phyloP scores from a whole-genome alignment of 2,113 vertebrate species.

The Panurus biarmicus region DNA sequence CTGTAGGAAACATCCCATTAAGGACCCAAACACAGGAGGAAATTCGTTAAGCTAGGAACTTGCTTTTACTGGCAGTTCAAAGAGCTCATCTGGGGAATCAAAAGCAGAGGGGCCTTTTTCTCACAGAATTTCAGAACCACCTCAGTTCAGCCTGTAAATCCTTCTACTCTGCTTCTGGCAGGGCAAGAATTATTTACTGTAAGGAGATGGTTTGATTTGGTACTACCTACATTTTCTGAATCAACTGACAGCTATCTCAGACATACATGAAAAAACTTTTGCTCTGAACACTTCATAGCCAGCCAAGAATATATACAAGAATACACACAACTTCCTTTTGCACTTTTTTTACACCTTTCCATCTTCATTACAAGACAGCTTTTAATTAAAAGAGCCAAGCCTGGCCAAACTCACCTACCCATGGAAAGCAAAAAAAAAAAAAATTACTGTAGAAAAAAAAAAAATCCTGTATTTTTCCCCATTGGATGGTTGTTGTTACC shows the following conservation, averaged over 20 bases:
- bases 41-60: not conserved
- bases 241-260: not conserved
- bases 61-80: not conserved
- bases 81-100: not conserved
- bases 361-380: not conserved
- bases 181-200: not conserved
- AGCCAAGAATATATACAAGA: not conserved
- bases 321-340: not conserved
- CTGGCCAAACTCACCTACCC: not conserved
- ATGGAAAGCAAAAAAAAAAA: not conserved
- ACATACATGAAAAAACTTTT: not conserved
- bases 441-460: not conserved
- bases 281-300: not conserved
- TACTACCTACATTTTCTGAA: not conserved
- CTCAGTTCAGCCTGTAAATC: not conserved
- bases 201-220: not conserved
- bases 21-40: not conserved
- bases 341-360: not conserved
- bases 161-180: not conserved
- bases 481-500: not conserved
- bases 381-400: not conserved
- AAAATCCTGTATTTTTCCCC: not conserved
- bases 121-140: not conserved
- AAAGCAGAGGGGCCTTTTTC: not conserved
- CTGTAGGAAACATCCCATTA: not conserved